phyloP scores from a whole-genome alignment of 2,888 invertebrate species.

The Cloeon dipterum region DNA sequence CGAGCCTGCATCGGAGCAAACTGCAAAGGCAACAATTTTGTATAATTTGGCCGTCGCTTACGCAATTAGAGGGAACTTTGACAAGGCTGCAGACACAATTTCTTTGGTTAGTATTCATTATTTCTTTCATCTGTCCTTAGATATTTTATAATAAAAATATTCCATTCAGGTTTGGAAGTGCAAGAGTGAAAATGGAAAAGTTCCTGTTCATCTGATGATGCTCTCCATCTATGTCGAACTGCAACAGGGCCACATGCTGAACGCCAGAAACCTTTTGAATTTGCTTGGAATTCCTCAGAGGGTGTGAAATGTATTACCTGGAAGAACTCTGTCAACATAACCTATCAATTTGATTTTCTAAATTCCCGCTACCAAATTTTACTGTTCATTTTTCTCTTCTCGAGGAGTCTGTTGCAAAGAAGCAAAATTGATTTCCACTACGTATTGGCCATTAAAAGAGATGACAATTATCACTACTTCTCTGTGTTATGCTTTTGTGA shows the following conservation, averaged over 20 bases:
- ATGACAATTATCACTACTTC: no score
- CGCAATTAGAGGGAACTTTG: conserved; percentile 47
- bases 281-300: background rate
- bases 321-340: no score
- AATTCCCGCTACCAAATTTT: no score
- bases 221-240: conserved; percentile 5
- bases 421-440: no score
- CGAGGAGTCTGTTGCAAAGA: no score
- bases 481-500: no score
- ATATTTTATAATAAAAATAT: background rate
- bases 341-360: no score
- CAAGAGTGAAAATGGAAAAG: conserved; percentile 3
- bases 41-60: conserved; percentile 60
- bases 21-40: conserved; percentile 44
- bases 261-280: background rate
- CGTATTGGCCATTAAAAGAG: no score
- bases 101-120: conserved; percentile 13
- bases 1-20: conserved; percentile 35
- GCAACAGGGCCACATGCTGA: conserved; percentile 2
- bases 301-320: no score
- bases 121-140: background rate
- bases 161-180: conserved; percentile 5
- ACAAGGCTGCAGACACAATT: conserved; percentile 31
- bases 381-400: no score
- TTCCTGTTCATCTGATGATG: conserved; percentile 5